Conservation (phyloP, 2,888 invertebrate genomes). For the Loripinus fragilis region DNA sequence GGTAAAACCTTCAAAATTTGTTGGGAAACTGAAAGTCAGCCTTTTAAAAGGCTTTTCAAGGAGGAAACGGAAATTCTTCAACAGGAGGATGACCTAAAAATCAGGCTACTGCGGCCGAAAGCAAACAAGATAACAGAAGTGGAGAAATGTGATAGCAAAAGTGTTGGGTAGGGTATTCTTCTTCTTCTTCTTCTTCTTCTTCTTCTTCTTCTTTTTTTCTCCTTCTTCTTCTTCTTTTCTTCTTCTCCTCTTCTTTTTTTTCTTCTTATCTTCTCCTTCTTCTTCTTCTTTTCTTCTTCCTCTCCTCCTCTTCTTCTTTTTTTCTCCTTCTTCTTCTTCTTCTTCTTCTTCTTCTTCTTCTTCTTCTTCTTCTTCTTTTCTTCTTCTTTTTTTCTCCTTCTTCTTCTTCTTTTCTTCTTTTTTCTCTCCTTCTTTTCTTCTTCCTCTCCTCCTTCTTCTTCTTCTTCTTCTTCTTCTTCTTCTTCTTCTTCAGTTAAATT, state of each 20-base stretch:
- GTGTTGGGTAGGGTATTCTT: too few relatives aligned
- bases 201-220: not conserved
- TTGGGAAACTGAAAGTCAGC: too few relatives aligned
- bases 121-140: too few relatives aligned
- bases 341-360: not conserved
- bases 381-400: not conserved
- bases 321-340: not conserved
- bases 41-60: too few relatives aligned
- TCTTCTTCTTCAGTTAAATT: too few relatives aligned
- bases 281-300: not conserved
- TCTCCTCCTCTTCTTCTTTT: not conserved
- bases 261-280: too few relatives aligned
- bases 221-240: not conserved
- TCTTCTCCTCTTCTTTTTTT: not conserved
- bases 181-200: conserved; percentile 5
- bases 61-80: too few relatives aligned
- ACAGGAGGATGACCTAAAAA: too few relatives aligned
- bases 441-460: not conserved
- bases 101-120: too few relatives aligned
- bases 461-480: conserved; percentile 5
- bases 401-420: not conserved
- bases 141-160: too few relatives aligned
- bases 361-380: not conserved
- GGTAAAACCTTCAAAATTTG: too few relatives aligned
- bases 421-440: not conserved